phyloP scores from a whole-genome alignment of 2,797 vertebrate genomes.

The Oryzias dopingdopingensis region DNA sequence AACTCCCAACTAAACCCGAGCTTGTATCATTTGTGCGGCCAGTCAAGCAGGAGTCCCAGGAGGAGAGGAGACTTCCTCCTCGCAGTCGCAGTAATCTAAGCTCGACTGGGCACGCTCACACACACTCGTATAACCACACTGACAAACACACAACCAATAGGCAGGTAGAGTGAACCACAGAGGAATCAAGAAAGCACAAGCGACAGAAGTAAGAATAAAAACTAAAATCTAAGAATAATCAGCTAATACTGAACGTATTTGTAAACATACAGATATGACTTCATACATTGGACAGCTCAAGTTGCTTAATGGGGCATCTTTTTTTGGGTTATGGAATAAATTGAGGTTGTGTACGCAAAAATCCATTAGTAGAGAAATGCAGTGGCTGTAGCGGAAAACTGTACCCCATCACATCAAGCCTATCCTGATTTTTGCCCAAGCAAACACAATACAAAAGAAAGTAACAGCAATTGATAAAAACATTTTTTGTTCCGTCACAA shows the following conservation, averaged over 20 bases:
- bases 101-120: constrained; percentile 66
- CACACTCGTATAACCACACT: constrained; percentile 35
- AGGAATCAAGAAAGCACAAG: constrained; percentile 66
- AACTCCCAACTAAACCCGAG: constrained; percentile 84
- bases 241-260: too few relatives aligned
- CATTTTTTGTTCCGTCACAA: constrained; percentile 84
- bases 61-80: constrained; percentile 74
- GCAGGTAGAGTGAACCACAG: constrained; percentile 72
- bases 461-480: constrained; percentile 81
- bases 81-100: constrained; percentile 78
- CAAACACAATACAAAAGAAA: constrained; percentile 73
- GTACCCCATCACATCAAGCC: constrained; percentile 61
- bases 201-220: too few relatives aligned
- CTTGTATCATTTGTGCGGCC: constrained; percentile 85
- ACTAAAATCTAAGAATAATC: too few relatives aligned
- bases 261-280: constrained; percentile 57
- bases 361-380: constrained; percentile 72
- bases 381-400: constrained; percentile 49
- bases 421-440: constrained; percentile 66
- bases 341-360: constrained; percentile 74
- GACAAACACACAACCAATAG: constrained; percentile 52
- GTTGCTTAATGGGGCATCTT: constrained; percentile 75
- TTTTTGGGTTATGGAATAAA: constrained; percentile 63
- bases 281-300: constrained; percentile 69
- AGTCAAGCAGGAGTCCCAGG: constrained; percentile 83